phyloP scores from a whole-genome alignment of 2,888 invertebrate genomes.

The Eilema depressum region DNA sequence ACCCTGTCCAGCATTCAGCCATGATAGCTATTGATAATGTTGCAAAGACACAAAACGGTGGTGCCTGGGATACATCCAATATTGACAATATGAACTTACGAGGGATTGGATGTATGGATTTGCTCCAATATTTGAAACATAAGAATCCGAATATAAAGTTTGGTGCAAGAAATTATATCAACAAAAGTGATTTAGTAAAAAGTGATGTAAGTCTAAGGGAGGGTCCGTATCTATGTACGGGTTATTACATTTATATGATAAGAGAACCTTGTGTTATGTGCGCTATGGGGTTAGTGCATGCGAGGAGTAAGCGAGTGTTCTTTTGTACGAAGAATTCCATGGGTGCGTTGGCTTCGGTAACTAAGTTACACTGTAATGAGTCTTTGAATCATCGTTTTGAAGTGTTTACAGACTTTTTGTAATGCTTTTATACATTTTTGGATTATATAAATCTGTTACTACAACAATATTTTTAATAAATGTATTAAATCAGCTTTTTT shows the following conservation, averaged over 20 bases:
- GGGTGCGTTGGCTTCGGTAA: constrained; percentile 91
- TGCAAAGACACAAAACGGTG: constrained; percentile 93
- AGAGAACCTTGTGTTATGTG: constrained; percentile 98
- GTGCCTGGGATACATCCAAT: constrained; percentile 85
- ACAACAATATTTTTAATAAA: constrained; percentile 19
- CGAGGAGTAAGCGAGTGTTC: constrained; percentile 94
- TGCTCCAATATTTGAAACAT: constrained; percentile 68
- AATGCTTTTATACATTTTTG: constrained; percentile 9
- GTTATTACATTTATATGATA: constrained; percentile 93
- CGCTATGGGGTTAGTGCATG: constrained; percentile 97
- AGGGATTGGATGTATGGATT: constrained; percentile 74
- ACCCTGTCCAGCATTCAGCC: constrained; percentile 93
- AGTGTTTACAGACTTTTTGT: constrained; percentile 90
- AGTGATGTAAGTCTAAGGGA: constrained; percentile 50
- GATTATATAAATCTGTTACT: constrained; percentile 44
- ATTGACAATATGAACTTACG: constrained; percentile 35
- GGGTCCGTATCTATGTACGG: constrained; percentile 94
- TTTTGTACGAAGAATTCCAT: constrained; percentile 86
- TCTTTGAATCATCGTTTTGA: constrained; percentile 97
- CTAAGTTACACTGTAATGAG: constrained; percentile 92
- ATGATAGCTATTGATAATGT: constrained; percentile 96
- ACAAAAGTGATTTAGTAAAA: constrained; percentile 60
- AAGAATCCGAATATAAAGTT: constrained; percentile 72
- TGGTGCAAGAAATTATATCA: constrained; percentile 78
- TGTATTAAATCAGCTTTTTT: neutral